These are phyloP conservation scores for Microcebus tavaratra DNA, from an alignment of 2,113 vertebrate species.

Conservation along the genomic window DNA sequence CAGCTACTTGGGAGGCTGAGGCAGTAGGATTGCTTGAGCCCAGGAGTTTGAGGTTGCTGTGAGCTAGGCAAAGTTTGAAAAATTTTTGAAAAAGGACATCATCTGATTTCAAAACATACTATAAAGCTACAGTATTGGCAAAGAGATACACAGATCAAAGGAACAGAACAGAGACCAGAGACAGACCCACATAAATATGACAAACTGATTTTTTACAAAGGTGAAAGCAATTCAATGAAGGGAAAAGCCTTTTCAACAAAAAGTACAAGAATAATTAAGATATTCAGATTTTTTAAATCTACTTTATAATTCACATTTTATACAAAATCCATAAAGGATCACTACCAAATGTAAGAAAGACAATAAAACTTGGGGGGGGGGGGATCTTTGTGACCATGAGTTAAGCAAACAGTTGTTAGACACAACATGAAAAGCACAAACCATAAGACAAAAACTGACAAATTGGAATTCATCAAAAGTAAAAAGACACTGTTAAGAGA, in stretches of 20 bases:
- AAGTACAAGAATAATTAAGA: not conserved
- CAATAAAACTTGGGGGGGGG: not conserved
- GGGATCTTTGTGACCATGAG: not conserved
- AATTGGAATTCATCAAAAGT: not conserved
- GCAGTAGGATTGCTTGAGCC: no score
- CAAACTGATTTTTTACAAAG: not conserved
- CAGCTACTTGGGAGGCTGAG: no score
- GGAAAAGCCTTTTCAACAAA: not conserved
- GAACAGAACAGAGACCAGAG: not conserved
- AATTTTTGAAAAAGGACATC: not conserved
- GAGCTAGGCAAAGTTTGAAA: not conserved
- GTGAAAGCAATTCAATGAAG: not conserved
- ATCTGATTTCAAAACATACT: conserved; percentile 17
- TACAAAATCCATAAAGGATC: not conserved
- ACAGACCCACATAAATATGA: not conserved
- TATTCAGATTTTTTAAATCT: not conserved
- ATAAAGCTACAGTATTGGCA: not conserved
- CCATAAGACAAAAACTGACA: not conserved
- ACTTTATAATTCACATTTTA: not conserved
- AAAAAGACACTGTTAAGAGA: not conserved
- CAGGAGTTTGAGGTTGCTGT: no score
- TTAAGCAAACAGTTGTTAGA: not conserved
- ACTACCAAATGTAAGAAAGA: not conserved
- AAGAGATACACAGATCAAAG: not conserved
- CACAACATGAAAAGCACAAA: not conserved